Evolutionary conservation across 1,140 invertebrate genomes (phyloP), one percentile per base, ranked within the genome.

Genomic region (Augochlora pura): DNA sequence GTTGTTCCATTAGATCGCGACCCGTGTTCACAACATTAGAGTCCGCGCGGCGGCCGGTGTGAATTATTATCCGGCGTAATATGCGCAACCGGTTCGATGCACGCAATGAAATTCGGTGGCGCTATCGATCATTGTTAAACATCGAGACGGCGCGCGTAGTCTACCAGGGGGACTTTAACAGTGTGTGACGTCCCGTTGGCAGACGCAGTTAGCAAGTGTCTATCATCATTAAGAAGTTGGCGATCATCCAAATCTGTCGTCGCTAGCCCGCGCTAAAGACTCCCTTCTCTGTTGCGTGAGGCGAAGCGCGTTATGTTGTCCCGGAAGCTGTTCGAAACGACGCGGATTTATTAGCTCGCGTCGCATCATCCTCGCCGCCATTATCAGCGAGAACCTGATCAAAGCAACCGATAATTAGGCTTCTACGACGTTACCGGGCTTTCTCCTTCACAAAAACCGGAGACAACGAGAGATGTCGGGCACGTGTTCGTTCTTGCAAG

Each of bases 151-250:
- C 42, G 27, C 14, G 12, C 27, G 27, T 14, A 32, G n/a, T 59
- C 42, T 75, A 14, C 38, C 54, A 39, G 52, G 52, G 52, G 46
- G 52, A 23, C 25, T 71, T 57, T 75, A 70, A 82, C 64, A 65
- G 74, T 83, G 75, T 63, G 60, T 77, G 85, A 83, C 81, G 62
- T 86, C 32, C 62, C 27, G 57, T 66, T 77, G 74, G 60, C 80
- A 83, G 85, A 78, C 82, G 72, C 68, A 85, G 80, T 78, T 83
- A 83, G 85, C 59, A 49, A 62, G 62, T 67, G 82, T 84, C 86
- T 79, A 77, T 88, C 86, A 88, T 88, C 86, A 77, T 88, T 88
- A 87, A 57, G 52, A 69, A 77, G 66, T 78, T 88, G 87, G 87
- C 80, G 67, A 64, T 23, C 23, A 66, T 70, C 87, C 87, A 88